Base-by-base conservation (phyloP, 2,888 invertebrate genomes). In the Lasius platythorax region DNA sequence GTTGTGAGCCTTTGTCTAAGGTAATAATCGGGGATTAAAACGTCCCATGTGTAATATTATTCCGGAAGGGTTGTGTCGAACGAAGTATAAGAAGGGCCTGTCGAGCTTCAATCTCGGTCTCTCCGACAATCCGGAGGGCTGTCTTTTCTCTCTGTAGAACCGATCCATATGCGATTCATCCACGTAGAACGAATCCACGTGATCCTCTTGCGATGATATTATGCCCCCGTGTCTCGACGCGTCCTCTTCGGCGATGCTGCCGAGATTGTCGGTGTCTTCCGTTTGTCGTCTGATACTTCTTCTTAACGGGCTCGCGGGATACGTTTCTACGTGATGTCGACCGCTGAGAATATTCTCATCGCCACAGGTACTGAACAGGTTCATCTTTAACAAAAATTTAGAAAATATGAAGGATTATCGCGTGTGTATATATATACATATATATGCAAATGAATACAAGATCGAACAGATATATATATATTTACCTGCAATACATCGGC, bases 51-150 rank as follows among this genome's bases (percentile, higher is more conserved):
- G 98, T 75, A 98, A 95, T 92, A 98, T 97, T 95, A 98, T 96
- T 85, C 98, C 98, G n/a, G 98, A 97, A 1, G 98, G 98, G 95
- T 98, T 98, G 95, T 98, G 98, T 93, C 98, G 96, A 18, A 98
- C 98, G 91, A 98, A 97, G 95, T 98, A 98, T 40, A 98, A 95
- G 96, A 98, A 98, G 0, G 98, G 98, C 93, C 98, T 96, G 92
- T 98, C 98, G 93, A 98, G 97, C 91, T 97, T 97, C 93, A 98
- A 96, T 93, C 98, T 96, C 5, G 83, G 56, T 78, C 64, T 82
- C 11, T 87, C 86, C 9, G n/a, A 18, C 18, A 95, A 93, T 88
- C 95, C 93, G 12, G 79, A 33, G 18, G 50, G 33, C 18, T 81
- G 79, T 8, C 61, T 46, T 46, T 61, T 46, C 46, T 73, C 73